Conservation (phyloP, 2,888 invertebrate species). For the Phasia obesa region DNA sequence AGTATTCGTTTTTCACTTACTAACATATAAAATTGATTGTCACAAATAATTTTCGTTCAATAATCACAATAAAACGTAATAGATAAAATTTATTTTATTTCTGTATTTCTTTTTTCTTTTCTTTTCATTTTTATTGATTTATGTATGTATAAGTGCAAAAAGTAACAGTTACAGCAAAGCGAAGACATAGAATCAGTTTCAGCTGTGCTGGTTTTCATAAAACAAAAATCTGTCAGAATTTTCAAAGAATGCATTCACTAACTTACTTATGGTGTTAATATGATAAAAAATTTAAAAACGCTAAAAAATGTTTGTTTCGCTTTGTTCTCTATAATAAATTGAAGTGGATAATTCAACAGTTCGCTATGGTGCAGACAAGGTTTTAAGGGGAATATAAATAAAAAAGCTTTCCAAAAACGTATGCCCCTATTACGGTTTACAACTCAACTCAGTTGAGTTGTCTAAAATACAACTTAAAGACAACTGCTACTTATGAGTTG, state of each 20-base stretch:
- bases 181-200: slow-evolving; percentile 23
- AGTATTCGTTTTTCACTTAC: slow-evolving; percentile 1
- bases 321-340: no score
- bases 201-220: slow-evolving; percentile 4
- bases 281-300: neutral
- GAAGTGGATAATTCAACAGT: no score
- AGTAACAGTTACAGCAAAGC: slow-evolving; percentile 51
- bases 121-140: slow-evolving; percentile 61
- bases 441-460: no score
- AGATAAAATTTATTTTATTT: slow-evolving; percentile 11
- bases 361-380: no score
- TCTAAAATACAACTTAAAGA: no score
- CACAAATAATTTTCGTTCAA: slow-evolving; percentile 44
- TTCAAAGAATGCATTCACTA: slow-evolving; percentile 8
- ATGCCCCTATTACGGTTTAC: no score
- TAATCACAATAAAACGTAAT: slow-evolving; percentile 58
- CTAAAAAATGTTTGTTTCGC: no score
- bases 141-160: slow-evolving; percentile 55
- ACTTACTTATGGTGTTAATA: neutral
- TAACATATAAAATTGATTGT: slow-evolving; percentile 13
- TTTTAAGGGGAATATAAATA: no score
- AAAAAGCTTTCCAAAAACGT: no score
- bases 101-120: no score
- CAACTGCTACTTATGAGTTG: no score
- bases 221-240: neutral